Base-by-base conservation (phyloP, 2,797 vertebrate genomes). In the Peromyscus attwateri region DNA sequence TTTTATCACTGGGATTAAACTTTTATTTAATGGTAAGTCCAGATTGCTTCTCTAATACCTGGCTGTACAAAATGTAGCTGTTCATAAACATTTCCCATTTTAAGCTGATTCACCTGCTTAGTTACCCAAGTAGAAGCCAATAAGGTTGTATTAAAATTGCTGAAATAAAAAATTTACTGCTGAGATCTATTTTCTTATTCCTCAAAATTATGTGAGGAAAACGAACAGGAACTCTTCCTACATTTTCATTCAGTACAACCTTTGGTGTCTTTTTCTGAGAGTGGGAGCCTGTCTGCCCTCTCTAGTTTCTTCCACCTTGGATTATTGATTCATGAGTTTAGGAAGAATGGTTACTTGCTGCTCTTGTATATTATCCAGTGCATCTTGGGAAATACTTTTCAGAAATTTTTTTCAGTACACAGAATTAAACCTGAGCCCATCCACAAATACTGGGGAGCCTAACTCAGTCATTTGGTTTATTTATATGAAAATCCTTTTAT, bases 61-160 rank as follows among this genome's bases (percentile, higher is more conserved):
- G 49, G 3, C 9, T 84, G 1, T 82, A 23, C 1, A 46, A 31
- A 34, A 88, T 40, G 79, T 60, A 55, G 40, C 0, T 80, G 16
- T 37, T 94, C 66, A 95, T 93, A 91, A 89, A 95, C 89, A 31
- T 85, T 76, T 91, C 83, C 23, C 34, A 16, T 94, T 49, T 46
- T 1, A 88, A 87, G 31, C 5, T 75, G 46, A 95, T 82, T 92
- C 52, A 94, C 43, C 43, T 83, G n/a, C 25, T 94, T 95, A 95
- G 49, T 87, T 95, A 82, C 11, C 34, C n/a, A 82, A 79, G 77
- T 34, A 94, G 40, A 34, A 95, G n/a, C 52, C 91, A 95, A 46
- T 75, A 94, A n/a, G 0, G 83, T 93, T 96, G 31, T 23, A 43
- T 88, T 94, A 88, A 92, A 79, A 60, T 90, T 91, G 82, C 80